A percentile compares a stretch with the other conserved stretches of the same genome.
Evolutionary conservation across 2,888 invertebrate species (phyloP).

Genomic region (Xanthorhoe spadicearia): DNA sequence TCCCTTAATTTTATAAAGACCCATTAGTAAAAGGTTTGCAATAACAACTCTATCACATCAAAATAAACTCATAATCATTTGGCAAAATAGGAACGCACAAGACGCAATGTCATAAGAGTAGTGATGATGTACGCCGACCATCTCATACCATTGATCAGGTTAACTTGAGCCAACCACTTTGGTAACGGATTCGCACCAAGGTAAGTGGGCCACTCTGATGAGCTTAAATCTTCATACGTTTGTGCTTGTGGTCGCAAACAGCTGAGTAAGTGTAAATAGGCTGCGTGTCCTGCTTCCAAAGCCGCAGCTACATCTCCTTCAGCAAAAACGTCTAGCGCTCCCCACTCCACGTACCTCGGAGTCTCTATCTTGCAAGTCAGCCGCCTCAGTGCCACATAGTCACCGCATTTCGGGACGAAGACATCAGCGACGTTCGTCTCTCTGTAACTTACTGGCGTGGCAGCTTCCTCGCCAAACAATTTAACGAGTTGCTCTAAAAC

Average conservation of each 20-base stretch:
- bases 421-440: slow-evolving; percentile 66
- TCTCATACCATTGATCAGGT: slow-evolving; percentile 54
- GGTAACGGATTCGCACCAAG: slow-evolving; percentile 50
- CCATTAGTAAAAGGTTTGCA: background rate
- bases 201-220: slow-evolving; percentile 54
- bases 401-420: slow-evolving; percentile 72
- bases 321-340: slow-evolving; percentile 73
- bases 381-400: slow-evolving; percentile 64
- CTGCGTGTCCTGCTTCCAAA: slow-evolving; percentile 73
- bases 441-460: slow-evolving; percentile 61
- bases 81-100: slow-evolving; percentile 21
- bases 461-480: slow-evolving; percentile 70
- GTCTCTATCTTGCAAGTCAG: slow-evolving; percentile 49
- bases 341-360: slow-evolving; percentile 67
- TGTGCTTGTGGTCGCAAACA: slow-evolving; percentile 74
- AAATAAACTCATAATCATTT: slow-evolving; percentile 17
- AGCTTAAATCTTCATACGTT: slow-evolving; percentile 65
- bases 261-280: slow-evolving; percentile 68
- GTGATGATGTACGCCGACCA: slow-evolving; percentile 53
- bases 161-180: slow-evolving; percentile 57
- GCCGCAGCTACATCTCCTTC: slow-evolving; percentile 76
- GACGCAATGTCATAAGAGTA: slow-evolving; percentile 51
- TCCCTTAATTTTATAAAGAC: slow-evolving; percentile 9
- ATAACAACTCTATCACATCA: slow-evolving; percentile 2
- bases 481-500: slow-evolving; percentile 70